A percentile compares a stretch with the other conserved stretches of the same genome.
phyloP scores from a whole-genome alignment of 2,888 invertebrate genomes.

The Scaptomyza polygonia region DNA sequence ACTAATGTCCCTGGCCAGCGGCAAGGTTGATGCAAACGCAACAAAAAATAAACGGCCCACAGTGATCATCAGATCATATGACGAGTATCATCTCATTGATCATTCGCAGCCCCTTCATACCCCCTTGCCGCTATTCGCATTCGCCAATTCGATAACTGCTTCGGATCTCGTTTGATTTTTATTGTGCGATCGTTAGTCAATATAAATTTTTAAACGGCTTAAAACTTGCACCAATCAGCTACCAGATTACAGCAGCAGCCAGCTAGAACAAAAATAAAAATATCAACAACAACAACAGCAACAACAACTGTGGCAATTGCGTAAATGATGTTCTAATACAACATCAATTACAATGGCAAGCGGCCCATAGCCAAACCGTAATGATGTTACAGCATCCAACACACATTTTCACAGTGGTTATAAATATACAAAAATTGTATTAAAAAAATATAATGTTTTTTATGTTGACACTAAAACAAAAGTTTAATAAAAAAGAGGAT shows the following conservation, averaged over 20 bases:
- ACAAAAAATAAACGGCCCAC: conserved; percentile 26
- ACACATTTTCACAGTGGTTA: conserved; percentile 49
- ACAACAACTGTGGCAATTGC: conserved; percentile 67
- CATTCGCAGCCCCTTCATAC: conserved; percentile 20
- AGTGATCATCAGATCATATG: conserved; percentile 13
- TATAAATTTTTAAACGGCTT: conserved; percentile 51
- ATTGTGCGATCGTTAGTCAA: conserved; percentile 50
- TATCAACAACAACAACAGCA: conserved; percentile 26
- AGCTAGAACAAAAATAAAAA: conserved; percentile 18
- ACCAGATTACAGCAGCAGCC: conserved; percentile 43
- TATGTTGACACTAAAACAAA: too few relatives aligned
- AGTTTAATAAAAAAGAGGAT: too few relatives aligned
- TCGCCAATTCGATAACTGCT: conserved; percentile 54
- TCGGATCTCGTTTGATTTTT: conserved; percentile 18
- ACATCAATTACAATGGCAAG: conserved; percentile 78
- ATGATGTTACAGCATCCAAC: conserved; percentile 67
- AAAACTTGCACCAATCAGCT: conserved; percentile 44
- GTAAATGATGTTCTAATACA: conserved; percentile 80
- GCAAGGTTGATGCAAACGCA: conserved; percentile 56
- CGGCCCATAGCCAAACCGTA: conserved; percentile 72
- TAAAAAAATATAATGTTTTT: too few relatives aligned
- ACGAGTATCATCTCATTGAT: conserved; percentile 39
- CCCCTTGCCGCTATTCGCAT: conserved; percentile 10
- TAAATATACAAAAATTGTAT: not conserved
- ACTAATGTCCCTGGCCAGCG: conserved; percentile 53